These are phyloP conservation scores for Megalops cyprinoides DNA, from an alignment of 2,797 vertebrate species.

Conservation along the genomic window DNA sequence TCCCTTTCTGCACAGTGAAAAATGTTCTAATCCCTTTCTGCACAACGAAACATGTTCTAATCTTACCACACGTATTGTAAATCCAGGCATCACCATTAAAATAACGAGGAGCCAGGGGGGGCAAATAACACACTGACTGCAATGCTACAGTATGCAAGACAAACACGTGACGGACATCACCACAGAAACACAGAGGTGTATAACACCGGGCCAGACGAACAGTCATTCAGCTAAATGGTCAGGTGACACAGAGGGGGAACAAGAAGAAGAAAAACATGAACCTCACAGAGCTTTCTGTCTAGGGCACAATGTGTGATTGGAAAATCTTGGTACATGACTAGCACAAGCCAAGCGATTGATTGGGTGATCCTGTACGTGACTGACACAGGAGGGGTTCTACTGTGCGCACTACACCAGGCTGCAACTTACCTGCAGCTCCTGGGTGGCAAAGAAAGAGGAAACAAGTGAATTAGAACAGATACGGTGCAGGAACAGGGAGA, in stretches of 20 bases:
- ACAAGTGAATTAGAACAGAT: constrained; percentile 87
- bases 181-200: constrained; percentile 9
- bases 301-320: constrained; percentile 22
- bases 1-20: background rate
- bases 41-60: background rate
- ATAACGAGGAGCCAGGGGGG: too few species aligned
- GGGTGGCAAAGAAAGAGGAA: constrained; percentile 95
- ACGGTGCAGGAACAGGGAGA: constrained; percentile 54
- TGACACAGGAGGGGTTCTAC: constrained; percentile 47
- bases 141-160: too few species aligned
- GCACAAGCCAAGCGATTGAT: too few species aligned
- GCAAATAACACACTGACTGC: too few species aligned
- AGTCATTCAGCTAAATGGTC: background rate
- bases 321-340: constrained; percentile 27
- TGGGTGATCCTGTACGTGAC: too few species aligned
- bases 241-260: background rate
- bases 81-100: too few species aligned
- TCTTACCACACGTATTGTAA: too few species aligned
- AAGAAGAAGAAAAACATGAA: background rate
- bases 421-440: constrained; percentile 99
- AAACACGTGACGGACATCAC: too few species aligned
- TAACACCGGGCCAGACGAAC: background rate
- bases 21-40: too few species aligned
- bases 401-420: constrained; percentile 76
- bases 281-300: constrained; percentile 2